Evolutionary conservation across 1,140 invertebrate genomes (phyloP).

Genomic region (Drosophila baimaii): DNA sequence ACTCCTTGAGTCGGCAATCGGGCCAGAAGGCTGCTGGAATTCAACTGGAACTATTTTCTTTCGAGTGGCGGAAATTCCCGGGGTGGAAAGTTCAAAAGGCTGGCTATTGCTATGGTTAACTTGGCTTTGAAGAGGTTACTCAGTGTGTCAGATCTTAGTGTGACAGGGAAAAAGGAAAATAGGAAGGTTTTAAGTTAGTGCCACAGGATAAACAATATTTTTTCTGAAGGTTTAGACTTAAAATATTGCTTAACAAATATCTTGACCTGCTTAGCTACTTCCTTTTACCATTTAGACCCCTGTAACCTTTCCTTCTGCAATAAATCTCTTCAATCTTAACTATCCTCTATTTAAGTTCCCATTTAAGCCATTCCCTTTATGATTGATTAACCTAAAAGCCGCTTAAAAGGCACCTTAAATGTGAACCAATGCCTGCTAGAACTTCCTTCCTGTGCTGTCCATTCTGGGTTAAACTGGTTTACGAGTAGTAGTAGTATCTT

Average conservation of each 20-base stretch:
- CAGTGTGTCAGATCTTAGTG: not conserved
- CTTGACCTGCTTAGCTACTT: not conserved
- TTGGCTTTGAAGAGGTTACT: not conserved
- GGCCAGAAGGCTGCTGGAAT: slow-evolving; percentile 4
- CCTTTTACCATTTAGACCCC: not conserved
- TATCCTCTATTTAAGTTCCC: not conserved
- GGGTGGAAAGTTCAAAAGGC: slow-evolving; percentile 22
- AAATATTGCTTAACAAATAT: not conserved
- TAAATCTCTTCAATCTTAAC: slow-evolving; percentile 1
- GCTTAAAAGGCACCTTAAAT: not conserved
- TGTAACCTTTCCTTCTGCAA: not conserved
- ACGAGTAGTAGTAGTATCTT: slow-evolving; percentile 32
- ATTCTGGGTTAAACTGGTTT: slow-evolving; percentile 30
- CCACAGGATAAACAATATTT: not conserved
- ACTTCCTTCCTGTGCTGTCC: slow-evolving; percentile 12
- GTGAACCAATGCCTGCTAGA: not conserved
- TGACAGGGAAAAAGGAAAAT: not conserved
- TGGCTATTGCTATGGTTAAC: not conserved
- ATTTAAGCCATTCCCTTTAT: not conserved
- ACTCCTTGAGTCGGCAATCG: slow-evolving; percentile 24
- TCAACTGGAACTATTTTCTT: slow-evolving; percentile 17
- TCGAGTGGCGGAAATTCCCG: slow-evolving; percentile 28
- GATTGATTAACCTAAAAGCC: slow-evolving; percentile 16
- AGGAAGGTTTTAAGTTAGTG: not conserved
- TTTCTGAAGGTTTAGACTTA: not conserved